Base-by-base conservation (phyloP, 1,140 invertebrate genomes). In the Aplysia californica region DNA sequence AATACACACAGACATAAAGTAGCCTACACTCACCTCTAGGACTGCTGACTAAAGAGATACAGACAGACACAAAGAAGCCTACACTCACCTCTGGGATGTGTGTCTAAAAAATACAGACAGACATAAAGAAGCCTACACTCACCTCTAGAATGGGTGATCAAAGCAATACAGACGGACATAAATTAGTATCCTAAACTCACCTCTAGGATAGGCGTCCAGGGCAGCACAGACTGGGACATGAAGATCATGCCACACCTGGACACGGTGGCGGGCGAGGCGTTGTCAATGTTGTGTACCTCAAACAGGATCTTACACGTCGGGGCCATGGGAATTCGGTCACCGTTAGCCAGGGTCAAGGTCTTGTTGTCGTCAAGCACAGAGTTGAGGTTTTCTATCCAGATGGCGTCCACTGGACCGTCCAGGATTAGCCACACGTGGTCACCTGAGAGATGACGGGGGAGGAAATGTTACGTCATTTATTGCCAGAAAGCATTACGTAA, bases 351-450 rank as follows among this genome's bases (percentile, higher is more conserved):
- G 0, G 89, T 90, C 6, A 90, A 73, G 3, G 88, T 89, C 75
- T 90, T 89, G 76, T 89, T 90, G 77, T 90, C 89, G 83, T 90
- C 89, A 26, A 90, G 82, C 23, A 90, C 89, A 68, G 89, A 90
- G 79, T 90, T 90, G 10, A 90, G 80, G 72, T 90, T 90, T 76
- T 90, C 89, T 82, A 90, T 90, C 89, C 89, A 90, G 26, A 90
- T 87, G 61, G 89, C 89, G 83, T 90, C 89, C 26, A 90, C 89
- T 41, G 89, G 89, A 23, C 89, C 89, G 80, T 90, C 89, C 23
- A 90, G 75, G 4, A 89, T 83, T 33, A 90, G 81, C 89, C 89
- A 90, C 58, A 96, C 80, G 71, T 87, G 84, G 44, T 89, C 88
- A 66, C 87, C 88, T 88, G 56, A 10, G 58, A 23, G 64, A 66